Evolutionary conservation across 2,888 invertebrate species (phyloP).

Genomic region (Apotomis capreana): DNA sequence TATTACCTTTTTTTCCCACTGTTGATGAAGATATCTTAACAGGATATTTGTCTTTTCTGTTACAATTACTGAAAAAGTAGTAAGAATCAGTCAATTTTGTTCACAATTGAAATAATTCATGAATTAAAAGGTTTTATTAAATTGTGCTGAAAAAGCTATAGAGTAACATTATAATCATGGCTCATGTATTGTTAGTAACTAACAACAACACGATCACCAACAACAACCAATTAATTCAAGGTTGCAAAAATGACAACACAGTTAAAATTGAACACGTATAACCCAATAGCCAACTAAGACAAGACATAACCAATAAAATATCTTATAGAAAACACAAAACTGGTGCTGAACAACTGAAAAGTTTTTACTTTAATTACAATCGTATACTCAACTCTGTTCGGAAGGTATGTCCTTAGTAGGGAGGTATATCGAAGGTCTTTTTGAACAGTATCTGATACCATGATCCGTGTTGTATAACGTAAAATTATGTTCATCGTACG

Average conservation of each 20-base stretch:
- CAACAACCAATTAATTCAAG: background rate
- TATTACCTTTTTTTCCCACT: slow-evolving; percentile 96
- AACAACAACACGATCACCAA: background rate
- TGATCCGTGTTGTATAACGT: slow-evolving; percentile 94
- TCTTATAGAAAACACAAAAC: background rate
- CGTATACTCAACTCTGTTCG: slow-evolving; percentile 91
- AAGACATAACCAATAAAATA: slow-evolving; percentile 21
- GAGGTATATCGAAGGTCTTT: slow-evolving; percentile 95
- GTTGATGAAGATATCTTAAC: slow-evolving; percentile 95
- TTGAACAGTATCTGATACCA: slow-evolving; percentile 90
- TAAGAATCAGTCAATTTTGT: slow-evolving; percentile 43
- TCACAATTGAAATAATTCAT: background rate
- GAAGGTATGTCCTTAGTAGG: slow-evolving; percentile 96
- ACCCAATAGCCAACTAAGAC: background rate
- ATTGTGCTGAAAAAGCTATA: too few species aligned
- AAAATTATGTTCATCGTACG: slow-evolving; percentile 95
- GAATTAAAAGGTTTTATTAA: too few species aligned
- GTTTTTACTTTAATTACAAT: background rate
- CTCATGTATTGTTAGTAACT: too few species aligned
- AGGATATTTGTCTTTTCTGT: slow-evolving; percentile 98
- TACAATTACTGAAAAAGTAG: slow-evolving; percentile 91
- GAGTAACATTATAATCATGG: too few species aligned
- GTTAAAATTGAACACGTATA: background rate
- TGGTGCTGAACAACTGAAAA: too few species aligned
- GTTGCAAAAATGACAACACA: slow-evolving; percentile 9